Conservation (phyloP, 2,113 vertebrate genomes). For the Pedetes capensis region DNA sequence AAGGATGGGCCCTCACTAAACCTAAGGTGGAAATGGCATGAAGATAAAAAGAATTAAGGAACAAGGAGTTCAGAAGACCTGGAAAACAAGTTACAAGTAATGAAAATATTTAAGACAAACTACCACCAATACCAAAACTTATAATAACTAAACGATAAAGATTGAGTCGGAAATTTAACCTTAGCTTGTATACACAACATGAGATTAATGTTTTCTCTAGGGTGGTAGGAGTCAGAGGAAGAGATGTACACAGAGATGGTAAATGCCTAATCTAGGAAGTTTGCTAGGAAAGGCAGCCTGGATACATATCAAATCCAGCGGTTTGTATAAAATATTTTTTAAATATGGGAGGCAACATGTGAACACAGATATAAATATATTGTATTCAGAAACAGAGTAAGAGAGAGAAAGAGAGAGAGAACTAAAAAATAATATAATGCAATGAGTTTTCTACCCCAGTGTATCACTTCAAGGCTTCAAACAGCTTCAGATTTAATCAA, state of each 20-base stretch:
- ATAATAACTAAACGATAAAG: background rate
- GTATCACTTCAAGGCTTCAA: background rate
- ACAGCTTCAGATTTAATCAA: background rate
- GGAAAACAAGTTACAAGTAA: background rate
- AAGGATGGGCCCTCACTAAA: background rate
- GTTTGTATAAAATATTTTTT: background rate
- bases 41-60: background rate
- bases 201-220: background rate
- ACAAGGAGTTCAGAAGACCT: background rate
- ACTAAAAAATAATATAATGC: background rate
- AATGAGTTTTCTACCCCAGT: background rate
- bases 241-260: background rate
- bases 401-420: background rate
- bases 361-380: background rate
- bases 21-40: background rate
- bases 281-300: background rate
- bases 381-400: background rate
- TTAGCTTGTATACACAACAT: background rate
- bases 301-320: background rate
- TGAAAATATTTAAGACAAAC: constrained; percentile 13
- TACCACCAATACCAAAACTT: background rate
- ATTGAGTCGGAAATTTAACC: background rate
- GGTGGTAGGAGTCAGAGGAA: background rate
- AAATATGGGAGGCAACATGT: background rate
- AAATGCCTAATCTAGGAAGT: background rate